phyloP scores from a whole-genome alignment of 2,797 vertebrate genomes.

The Tenualosa ilisha region DNA sequence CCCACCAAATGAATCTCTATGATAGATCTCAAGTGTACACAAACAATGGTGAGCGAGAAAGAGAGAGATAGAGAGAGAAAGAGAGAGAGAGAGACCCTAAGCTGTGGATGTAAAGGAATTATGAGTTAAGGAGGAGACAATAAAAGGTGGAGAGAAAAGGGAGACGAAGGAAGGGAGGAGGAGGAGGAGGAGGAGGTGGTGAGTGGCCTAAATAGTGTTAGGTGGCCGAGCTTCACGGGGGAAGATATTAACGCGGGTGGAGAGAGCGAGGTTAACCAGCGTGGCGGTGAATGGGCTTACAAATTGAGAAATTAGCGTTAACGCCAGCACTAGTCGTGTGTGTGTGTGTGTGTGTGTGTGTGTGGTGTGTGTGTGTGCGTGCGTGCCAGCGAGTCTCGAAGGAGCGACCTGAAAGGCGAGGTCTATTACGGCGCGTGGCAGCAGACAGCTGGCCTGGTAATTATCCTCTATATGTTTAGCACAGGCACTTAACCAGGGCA shows the following conservation, averaged over 20 bases:
- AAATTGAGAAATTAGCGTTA: constrained; percentile 80
- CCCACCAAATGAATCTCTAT: neutral
- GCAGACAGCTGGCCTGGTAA: constrained; percentile 76
- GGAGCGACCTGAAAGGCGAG: constrained; percentile 69
- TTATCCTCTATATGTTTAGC: constrained; percentile 76
- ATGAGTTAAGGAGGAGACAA: neutral
- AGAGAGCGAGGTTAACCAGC: constrained; percentile 71
- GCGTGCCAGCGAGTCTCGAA: constrained; percentile 65
- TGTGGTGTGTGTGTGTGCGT: too few relatives aligned
- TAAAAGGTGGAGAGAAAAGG: neutral
- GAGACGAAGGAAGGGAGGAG: neutral
- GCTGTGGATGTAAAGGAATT: neutral
- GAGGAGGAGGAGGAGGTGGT: constrained; percentile 45
- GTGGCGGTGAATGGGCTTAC: constrained; percentile 55
- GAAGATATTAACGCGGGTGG: constrained; percentile 54
- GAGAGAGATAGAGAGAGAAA: neutral
- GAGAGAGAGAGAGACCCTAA: neutral
- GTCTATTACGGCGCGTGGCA: constrained; percentile 76
- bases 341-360: constrained; percentile 32
- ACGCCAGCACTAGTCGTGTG: constrained; percentile 26
- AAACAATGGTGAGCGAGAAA: neutral
- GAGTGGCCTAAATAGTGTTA: constrained; percentile 68
- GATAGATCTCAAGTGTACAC: neutral
- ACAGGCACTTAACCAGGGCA: constrained; percentile 68
- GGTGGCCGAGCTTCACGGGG: constrained; percentile 55